Conservation (phyloP, 2,797 vertebrate species). For the Euthynnus affinis region DNA sequence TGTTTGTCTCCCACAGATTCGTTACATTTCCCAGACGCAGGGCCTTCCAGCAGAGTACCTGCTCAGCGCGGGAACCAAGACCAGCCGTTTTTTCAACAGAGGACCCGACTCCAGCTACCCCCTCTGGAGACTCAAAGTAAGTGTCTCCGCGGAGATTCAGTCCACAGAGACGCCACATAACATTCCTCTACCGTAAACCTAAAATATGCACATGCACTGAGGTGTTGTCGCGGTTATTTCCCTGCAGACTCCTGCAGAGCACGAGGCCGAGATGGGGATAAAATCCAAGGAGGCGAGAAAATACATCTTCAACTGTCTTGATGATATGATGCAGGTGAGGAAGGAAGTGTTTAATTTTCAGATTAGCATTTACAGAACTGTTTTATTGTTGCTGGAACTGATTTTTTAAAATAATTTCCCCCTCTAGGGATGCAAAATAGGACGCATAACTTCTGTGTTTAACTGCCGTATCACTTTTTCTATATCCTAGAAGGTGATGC, state of each 20-base stretch:
- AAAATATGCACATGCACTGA: background rate
- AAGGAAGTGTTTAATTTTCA: background rate
- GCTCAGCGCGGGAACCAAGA: slow-evolving; percentile 98
- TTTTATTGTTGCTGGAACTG: background rate
- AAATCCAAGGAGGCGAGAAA: slow-evolving; percentile 99
- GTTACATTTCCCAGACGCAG: slow-evolving; percentile 99
- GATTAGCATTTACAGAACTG: background rate
- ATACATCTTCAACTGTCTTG: slow-evolving; percentile 99
- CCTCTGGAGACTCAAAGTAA: slow-evolving; percentile 97
- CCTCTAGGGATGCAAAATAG: background rate
- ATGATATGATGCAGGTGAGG: slow-evolving; percentile 98
- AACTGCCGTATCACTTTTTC: background rate
- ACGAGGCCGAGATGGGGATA: slow-evolving; percentile 96
- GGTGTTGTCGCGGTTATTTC: rapidly evolving
- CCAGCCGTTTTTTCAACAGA: slow-evolving; percentile 98
- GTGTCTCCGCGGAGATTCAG: slow-evolving; percentile 16
- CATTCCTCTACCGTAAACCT: background rate
- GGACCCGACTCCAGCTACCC: slow-evolving; percentile 96
- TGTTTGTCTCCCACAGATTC: slow-evolving; percentile 87
- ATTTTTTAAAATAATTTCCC: background rate
- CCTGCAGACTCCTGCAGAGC: slow-evolving; percentile 92
- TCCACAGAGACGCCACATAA: background rate
- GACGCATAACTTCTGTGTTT: no score
- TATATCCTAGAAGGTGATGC: background rate
- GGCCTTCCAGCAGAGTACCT: slow-evolving; percentile 98